Base-by-base conservation (phyloP, 2,797 vertebrate species). In the Anniella stebbinsi region DNA sequence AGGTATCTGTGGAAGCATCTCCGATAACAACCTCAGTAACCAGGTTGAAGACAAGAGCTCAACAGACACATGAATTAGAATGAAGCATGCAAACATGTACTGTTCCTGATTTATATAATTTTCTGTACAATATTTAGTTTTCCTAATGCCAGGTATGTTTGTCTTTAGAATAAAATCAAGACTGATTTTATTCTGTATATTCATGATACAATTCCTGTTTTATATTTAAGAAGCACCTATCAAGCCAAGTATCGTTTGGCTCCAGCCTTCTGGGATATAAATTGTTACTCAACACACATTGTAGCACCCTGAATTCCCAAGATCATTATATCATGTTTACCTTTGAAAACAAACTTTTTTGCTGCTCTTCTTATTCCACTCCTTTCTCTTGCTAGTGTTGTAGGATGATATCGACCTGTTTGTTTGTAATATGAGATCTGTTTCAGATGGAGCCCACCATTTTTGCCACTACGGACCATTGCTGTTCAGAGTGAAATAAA, bases 351-450 rank as follows among this genome's bases (percentile, higher is more conserved):
- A 94, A 97, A 97, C 72, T 97, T 97, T 95, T 97, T 97, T 51
- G 97, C 97, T 54, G 97, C 97, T 96, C 96, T 96, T 92, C 97
- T 96, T 94, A 97, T 97, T 91, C 97, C 97, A 87, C 97, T 97
- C 92, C 97, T 97, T 91, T 97, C 97, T 82, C 97, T 97, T 2
- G 97, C 81, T 67, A 97, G 81, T 0, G 97, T 97, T 38, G 97
- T 96, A 33, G 95, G 92, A 85, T 97, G 97, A 88, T 97, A 97
- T n/a, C 96, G 97, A 13, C 97, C 97, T 4, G 96, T 97, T 85
- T 81, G 86, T 70, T 96, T 97, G 91, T 97, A 97, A 94, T 96
- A 96, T 0, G 96, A 95, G 36, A 97, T 97, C 93, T 97, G 97
- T 77, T 96, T 97, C 92, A 97, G 94, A 92, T 97, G 97, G 75